Evolutionary conservation across 2,888 invertebrate genomes (phyloP), one percentile per base, ranked within the genome.

Genomic region (Octonoba sinensis): DNA sequence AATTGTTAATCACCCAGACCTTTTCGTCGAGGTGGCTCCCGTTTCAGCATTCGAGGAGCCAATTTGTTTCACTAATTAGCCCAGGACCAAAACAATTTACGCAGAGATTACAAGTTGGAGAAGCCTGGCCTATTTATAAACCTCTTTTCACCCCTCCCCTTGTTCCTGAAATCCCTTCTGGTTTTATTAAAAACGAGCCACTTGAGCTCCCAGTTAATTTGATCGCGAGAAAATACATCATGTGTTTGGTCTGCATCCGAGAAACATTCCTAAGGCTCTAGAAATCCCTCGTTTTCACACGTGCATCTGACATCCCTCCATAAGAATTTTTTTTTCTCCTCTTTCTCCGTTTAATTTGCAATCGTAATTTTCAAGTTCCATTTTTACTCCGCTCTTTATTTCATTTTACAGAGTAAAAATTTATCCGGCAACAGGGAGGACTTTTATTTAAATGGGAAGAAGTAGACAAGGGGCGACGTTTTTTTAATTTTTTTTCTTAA

Each of bases 21-120:
- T 76, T 76, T 76, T 76, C 75, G 67, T 67, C 67, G 67, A 51
- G 27, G 59, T 18, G 20, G 54, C n/a, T 20, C 49, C 46, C 65
- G 77, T 64, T 64, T 57, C 44, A 18, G 12, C 49, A 46, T 11
- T 36, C 51, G 71, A 54, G 60, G 74, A 73, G 73, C 79, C 79
- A 81, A 81, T 81, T 81, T 81, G 79, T 81, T 81, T 81, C 79
- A 47, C 73, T 81, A 81, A 81, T 81, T 81, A 81, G 73, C 69
- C 73, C n/a, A 46, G 73, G 59, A 73, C 79, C 73, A 73, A 81
- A 81, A 81, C 79, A 81, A 81, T 81, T 81, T 81, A 81, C 79
- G 67, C 67, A 47, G 64, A 81, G 79, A 81, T 81, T 81, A 81
- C 79, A 81, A 81, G 79, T 81, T 81, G 72, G 72, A 66, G 67